These are phyloP conservation scores for Cetoscarus ocellatus DNA, from an alignment of 2,797 vertebrate species.

Conservation along the genomic window DNA sequence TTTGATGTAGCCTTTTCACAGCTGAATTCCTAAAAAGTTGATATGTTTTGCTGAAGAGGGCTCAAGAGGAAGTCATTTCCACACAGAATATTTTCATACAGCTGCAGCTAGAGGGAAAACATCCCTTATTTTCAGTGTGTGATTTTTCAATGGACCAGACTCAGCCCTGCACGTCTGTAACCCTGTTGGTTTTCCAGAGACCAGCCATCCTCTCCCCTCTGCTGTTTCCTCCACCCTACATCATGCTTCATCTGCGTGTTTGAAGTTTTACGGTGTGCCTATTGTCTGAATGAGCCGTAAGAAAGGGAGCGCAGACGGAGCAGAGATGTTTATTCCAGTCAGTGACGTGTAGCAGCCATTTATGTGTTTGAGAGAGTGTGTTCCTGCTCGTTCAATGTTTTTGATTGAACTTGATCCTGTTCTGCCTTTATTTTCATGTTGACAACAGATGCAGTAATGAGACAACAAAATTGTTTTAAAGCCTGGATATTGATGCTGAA, in stretches of 20 bases:
- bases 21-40: neutral
- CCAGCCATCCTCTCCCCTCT: slow-evolving; percentile 26
- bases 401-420: slow-evolving; percentile 63
- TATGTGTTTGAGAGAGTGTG: slow-evolving; percentile 16
- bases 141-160: slow-evolving; percentile 8
- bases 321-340: slow-evolving; percentile 64
- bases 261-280: slow-evolving; percentile 55
- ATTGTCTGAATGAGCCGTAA: slow-evolving; percentile 52
- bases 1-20: slow-evolving; percentile 3
- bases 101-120: neutral
- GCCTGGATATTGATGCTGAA: slow-evolving; percentile 51
- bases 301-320: slow-evolving; percentile 36
- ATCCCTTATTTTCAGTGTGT: slow-evolving; percentile 11
- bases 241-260: slow-evolving; percentile 30
- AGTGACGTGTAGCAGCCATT: slow-evolving; percentile 45
- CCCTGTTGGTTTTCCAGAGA: neutral
- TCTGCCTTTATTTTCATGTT: slow-evolving; percentile 69
- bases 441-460: slow-evolving; percentile 66
- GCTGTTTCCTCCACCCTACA: slow-evolving; percentile 24
- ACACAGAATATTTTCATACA: slow-evolving; percentile 23
- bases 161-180: neutral
- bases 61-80: slow-evolving; percentile 4
- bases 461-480: slow-evolving; percentile 51
- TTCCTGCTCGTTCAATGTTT: slow-evolving; percentile 43
- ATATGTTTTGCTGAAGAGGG: neutral